Evolutionary conservation across 2,113 vertebrate species (phyloP), one percentile per base, ranked within the genome.

Genomic region (Lichenostomus cassidix): DNA sequence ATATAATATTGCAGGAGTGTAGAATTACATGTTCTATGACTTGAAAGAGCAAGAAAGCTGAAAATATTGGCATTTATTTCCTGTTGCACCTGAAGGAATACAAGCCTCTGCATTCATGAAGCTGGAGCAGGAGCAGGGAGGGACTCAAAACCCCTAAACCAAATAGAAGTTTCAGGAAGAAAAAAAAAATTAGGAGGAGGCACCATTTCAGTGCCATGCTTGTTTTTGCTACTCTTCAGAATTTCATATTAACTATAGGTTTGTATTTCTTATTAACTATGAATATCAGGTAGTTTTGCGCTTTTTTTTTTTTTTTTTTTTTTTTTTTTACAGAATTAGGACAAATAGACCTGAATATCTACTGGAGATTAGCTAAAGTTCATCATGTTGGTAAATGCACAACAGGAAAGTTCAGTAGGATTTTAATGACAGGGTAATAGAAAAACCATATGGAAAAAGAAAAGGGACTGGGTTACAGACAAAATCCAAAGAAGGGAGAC

Each of bases 1-100:
- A 90, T 92, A 83, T 31, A 96, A 91, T 92, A 80, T 93, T 89
- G n/a, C 67, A 93, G 64, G 59, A 94, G 70, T 28, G 37, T 68
- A 64, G 89, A 86, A 71, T 92, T 95, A 25, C 83, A 52, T 80
- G 41, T 92, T 85, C 85, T 53, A 28, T 82, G 50, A 65, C 65
- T 87, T 94, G 52, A 91, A 94, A 95, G 81, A 59, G 69, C 3
- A 4, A 75, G 64, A 85, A 58, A 23, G 22, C 52, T 85, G 77
- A 91, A 95, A 95, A 78, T 89, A 86, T 58, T 88, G 88, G 29
- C 84, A 83, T 90, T 81, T 92, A 50, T 92, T 92, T 96, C 89
- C 83, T 91, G 27, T 77, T 94, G 33, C 73, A 95, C 78, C 82
- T 96, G 89, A 84, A 92, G 79, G 79, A 95, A 73, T 60, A 94